phyloP scores from a whole-genome alignment of 1,140 invertebrate genomes.

The Stegodyphus dumicola region DNA sequence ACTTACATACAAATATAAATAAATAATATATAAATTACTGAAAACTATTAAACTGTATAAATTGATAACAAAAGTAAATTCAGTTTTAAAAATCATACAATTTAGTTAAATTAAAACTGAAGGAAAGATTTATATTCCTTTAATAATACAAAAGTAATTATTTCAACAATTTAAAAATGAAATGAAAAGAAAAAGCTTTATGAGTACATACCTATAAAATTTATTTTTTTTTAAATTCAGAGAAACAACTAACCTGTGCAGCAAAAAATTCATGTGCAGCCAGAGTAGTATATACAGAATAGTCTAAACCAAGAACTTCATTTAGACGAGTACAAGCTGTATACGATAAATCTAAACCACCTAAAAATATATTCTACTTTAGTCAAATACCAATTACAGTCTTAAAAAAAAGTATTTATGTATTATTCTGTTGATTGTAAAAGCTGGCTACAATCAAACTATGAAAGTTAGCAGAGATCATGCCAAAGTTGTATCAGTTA shows the following conservation, averaged over 20 bases:
- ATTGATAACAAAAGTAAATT: no score
- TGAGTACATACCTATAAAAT: no score
- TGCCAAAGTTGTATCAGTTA: no score
- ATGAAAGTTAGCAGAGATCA: no score
- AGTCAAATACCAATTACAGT: not conserved
- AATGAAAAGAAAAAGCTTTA: no score
- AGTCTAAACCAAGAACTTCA: slow-evolving; percentile 71
- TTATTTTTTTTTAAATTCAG: not conserved
- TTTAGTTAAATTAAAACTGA: no score
- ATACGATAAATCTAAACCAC: slow-evolving; percentile 68
- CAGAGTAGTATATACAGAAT: slow-evolving; percentile 29
- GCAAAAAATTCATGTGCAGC: slow-evolving; percentile 64
- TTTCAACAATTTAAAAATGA: not conserved
- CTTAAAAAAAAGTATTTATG: not conserved
- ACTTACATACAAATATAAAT: no score
- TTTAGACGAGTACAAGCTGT: slow-evolving; percentile 73
- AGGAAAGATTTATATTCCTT: not conserved
- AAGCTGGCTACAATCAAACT: no score
- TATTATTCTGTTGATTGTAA: no score
- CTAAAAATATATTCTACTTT: slow-evolving; percentile 38
- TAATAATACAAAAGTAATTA: not conserved
- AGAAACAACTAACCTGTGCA: slow-evolving; percentile 64
- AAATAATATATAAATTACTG: no score
- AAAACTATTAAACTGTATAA: no score
- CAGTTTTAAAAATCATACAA: no score